phyloP scores from a whole-genome alignment of 2,113 vertebrate genomes.

The Tauraco erythrolophus region DNA sequence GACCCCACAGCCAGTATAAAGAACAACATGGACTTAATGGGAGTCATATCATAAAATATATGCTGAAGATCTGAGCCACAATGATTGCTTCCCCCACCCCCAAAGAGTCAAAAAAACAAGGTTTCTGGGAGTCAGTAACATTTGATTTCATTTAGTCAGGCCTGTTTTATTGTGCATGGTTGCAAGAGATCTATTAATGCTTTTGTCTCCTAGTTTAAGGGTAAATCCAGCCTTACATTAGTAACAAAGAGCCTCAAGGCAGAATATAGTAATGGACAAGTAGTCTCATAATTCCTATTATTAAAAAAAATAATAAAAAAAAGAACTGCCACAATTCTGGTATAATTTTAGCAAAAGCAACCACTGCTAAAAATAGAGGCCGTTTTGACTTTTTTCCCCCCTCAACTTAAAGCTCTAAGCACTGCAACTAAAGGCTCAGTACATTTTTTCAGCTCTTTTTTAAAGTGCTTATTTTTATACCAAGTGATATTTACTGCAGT shows the following conservation, averaged over 20 bases:
- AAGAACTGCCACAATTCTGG: not conserved
- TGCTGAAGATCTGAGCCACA: not conserved
- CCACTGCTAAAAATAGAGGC: not conserved
- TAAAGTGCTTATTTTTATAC: constrained; percentile 24
- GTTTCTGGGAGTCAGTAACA: not conserved
- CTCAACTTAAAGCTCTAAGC: not conserved
- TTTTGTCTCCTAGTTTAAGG: not conserved
- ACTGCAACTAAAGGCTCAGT: not conserved
- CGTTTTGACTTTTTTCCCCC: not conserved
- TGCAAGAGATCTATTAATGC: not conserved
- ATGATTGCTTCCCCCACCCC: rapidly evolving
- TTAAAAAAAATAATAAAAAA: not conserved
- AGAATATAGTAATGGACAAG: not conserved
- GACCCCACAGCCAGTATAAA: not conserved
- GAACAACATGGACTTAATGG: not conserved
- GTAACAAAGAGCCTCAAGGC: not conserved
- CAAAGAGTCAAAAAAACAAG: not conserved
- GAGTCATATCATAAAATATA: not conserved
- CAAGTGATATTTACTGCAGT: not conserved
- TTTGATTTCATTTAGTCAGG: not conserved
- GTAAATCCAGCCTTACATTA: not conserved
- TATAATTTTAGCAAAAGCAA: constrained; percentile 14
- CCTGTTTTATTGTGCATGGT: not conserved
- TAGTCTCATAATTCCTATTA: not conserved
- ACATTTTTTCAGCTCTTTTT: not conserved